A percentile compares a stretch with the other conserved stretches of the same genome.
These are phyloP conservation scores for Strigamia maritima DNA, from an alignment of 2,888 invertebrate species.

Conservation along the genomic window DNA sequence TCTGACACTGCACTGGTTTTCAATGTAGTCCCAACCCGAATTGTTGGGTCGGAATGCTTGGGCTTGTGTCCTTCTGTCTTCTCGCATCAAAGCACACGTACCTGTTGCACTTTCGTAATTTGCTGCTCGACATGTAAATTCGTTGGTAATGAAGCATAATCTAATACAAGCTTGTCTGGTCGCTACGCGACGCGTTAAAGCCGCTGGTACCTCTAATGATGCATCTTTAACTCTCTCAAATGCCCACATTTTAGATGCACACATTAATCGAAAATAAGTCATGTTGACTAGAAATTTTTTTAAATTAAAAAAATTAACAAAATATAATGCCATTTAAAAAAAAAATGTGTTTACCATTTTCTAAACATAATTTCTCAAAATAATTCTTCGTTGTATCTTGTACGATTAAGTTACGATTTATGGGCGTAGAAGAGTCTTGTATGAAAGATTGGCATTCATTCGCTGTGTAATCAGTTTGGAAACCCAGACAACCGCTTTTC, in stretches of 20 bases:
- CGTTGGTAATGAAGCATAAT: slow-evolving; percentile 51
- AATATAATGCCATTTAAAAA: background rate
- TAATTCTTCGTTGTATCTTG: background rate
- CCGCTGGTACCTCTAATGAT: slow-evolving; percentile 71
- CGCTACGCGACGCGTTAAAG: slow-evolving; percentile 46
- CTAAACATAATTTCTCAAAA: slow-evolving; percentile 23
- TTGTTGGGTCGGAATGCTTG: slow-evolving; percentile 52
- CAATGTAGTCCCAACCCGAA: slow-evolving; percentile 52
- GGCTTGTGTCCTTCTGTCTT: slow-evolving; percentile 57
- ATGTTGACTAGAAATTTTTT: background rate
- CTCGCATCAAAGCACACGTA: slow-evolving; percentile 51
- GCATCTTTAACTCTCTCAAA: slow-evolving; percentile 68
- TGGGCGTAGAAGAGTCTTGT: background rate
- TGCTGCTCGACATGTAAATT: slow-evolving; percentile 53
- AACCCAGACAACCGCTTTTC: background rate
- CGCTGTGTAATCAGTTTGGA: background rate
- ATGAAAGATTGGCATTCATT: slow-evolving; percentile 33
- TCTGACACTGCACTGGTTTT: slow-evolving; percentile 57
- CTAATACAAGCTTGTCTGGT: slow-evolving; percentile 51
- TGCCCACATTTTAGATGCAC: slow-evolving; percentile 34
- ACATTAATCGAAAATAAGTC: slow-evolving; percentile 36
- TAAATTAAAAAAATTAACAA: background rate
- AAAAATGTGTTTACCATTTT: background rate
- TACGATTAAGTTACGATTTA: background rate
- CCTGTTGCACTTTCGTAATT: slow-evolving; percentile 50